phyloP scores from a whole-genome alignment of 2,888 invertebrate genomes.

The Melanostoma scalare region DNA sequence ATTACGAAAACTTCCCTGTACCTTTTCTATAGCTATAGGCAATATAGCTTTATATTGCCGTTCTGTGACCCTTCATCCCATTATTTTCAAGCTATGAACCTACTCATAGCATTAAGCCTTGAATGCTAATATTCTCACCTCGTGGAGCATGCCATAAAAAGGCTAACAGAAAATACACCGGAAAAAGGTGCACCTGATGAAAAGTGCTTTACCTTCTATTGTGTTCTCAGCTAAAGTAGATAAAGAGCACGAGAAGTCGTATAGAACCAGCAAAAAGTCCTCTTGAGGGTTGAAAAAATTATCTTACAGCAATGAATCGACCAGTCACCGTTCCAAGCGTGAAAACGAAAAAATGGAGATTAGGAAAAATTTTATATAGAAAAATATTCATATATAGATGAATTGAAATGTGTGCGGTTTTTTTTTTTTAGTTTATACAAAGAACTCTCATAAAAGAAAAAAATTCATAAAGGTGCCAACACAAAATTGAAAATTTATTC shows the following conservation, averaged over 20 bases:
- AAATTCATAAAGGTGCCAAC: constrained; percentile 34
- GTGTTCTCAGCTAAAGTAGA: neutral
- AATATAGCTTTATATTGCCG: constrained; percentile 19
- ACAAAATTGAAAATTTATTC: constrained; percentile 48
- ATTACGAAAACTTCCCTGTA: constrained; percentile 22
- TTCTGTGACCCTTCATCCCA: neutral
- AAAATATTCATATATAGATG: constrained; percentile 14
- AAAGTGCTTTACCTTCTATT: constrained; percentile 27
- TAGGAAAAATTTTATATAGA: neutral
- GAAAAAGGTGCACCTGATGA: constrained; percentile 45
- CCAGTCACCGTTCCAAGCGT: neutral
- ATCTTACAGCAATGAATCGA: constrained; percentile 30
- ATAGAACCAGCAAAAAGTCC: constrained; percentile 3
- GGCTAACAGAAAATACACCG: constrained; percentile 9
- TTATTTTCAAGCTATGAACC: neutral
- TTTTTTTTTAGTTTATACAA: neutral
- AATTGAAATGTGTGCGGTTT: constrained; percentile 40
- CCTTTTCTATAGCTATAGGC: neutral
- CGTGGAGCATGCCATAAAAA: constrained; percentile 4
- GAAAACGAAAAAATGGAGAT: neutral
- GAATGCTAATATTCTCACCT: constrained; percentile 56
- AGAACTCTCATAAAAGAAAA: neutral
- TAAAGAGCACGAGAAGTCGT: neutral
- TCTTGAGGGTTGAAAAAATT: constrained; percentile 51
- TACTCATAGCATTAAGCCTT: constrained; percentile 26